Evolutionary conservation across 2,888 invertebrate genomes (phyloP), one percentile per base, ranked within the genome.

Genomic region (Syrista parreyssii): DNA sequence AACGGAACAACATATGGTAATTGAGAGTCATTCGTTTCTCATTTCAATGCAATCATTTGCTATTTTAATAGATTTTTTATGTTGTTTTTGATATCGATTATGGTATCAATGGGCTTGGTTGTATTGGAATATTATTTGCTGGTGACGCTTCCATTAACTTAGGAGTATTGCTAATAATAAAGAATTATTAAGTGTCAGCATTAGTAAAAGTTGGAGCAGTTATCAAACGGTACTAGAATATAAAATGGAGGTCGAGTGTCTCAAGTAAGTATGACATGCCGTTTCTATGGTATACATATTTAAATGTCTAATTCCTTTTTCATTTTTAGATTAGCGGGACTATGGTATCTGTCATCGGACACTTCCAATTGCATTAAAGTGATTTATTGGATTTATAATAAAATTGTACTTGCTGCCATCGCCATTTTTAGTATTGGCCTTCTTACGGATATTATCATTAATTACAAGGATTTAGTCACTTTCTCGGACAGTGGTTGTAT

Each of bases 401-500:
- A 79, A 75, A 73, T 81, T 23, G 76, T 85, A 4, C 32, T 88
- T 11, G 23, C 68, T 0, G 68, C 79, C 15, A 80, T 88, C 76
- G 74, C 80, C 71, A 77, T 82, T 30, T 87, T 88, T 36, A 79
- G 82, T 12, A 76, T 79, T 6, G 85, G 86, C 4, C 31, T 88
- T 1, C 73, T 84, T 23, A 82, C 83, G 12, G 87, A 88, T 76
- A 79, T 88, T 12, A 84, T 75, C 31, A 11, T 30, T 33, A 84
- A 80, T 72, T 78, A 82, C 3, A 73, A 83, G 31, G 82, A 88
- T 33, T 72, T 88, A 30, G 80, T 84, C 30, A 81, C 85, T 30
- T 80, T 83, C 15, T 87, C 88, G 6, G 88, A 88, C 78, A 85
- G 86, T 72, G 88, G 87, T 12, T 88, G 88, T 75, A 83, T 86